Evolutionary conservation across 2,888 invertebrate genomes (phyloP).

Genomic region (Chloroclystis v-ata): DNA sequence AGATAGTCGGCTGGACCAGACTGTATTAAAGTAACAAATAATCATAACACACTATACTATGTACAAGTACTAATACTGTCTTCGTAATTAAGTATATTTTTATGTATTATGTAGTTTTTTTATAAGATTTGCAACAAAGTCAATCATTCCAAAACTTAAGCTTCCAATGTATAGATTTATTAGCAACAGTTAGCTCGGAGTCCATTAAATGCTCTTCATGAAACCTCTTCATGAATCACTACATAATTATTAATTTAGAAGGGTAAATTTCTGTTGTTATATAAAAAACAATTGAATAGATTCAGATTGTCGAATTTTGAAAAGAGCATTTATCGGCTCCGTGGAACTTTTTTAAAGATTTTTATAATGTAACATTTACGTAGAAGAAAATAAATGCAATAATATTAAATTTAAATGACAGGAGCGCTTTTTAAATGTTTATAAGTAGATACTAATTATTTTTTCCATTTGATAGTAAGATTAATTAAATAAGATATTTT

Average conservation of each 20-base stretch:
- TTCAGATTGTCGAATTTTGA: background rate
- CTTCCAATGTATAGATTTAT: constrained; percentile 9
- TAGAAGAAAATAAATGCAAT: constrained; percentile 25
- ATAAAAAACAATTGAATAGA: too few relatives aligned
- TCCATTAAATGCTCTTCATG: constrained; percentile 6
- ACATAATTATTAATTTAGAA: too few relatives aligned
- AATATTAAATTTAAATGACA: constrained; percentile 13
- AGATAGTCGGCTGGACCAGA: background rate
- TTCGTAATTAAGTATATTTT: background rate
- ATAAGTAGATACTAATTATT: constrained; percentile 24
- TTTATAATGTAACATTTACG: constrained; percentile 13
- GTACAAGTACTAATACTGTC: background rate
- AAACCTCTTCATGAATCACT: too few relatives aligned
- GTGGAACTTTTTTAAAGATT: constrained; percentile 6
- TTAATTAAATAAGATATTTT: constrained; percentile 51
- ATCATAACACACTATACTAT: background rate
- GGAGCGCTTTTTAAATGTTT: constrained; percentile 16
- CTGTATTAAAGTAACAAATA: background rate
- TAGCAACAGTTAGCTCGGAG: background rate
- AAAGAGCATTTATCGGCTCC: constrained; percentile 7
- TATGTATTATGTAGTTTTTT: background rate
- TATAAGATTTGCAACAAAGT: constrained; percentile 13
- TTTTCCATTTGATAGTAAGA: constrained; percentile 47
- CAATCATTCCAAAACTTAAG: constrained; percentile 14
- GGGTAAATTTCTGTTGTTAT: too few relatives aligned